Evolutionary conservation across 2,888 invertebrate species (phyloP), one percentile per base, ranked within the genome.

Genomic region (Drosophila parthenogenetica): DNA sequence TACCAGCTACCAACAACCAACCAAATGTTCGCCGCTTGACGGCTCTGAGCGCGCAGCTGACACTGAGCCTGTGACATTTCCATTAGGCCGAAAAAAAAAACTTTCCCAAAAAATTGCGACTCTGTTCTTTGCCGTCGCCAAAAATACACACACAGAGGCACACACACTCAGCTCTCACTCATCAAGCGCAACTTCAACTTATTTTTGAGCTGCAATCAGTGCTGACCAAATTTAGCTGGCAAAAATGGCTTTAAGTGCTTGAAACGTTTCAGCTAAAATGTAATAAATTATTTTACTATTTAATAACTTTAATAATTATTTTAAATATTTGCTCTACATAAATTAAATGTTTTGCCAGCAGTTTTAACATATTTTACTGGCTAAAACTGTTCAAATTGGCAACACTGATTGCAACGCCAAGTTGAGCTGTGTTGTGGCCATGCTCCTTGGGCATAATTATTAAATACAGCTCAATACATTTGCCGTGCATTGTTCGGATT

Each of bases 401-500:
- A 29, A 1, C 17, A 10, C 10, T 13, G 13, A 14, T 13, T 48
- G 32, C 25, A 5, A 19, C 37, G 14, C 16, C 37, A 40, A 22
- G 48, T n/a, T 35, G 35, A 32, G n/a, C 10, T n/a, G 25, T 39
- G 42, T 40, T 46, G 54, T 61, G 29, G 5, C 29, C 57, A 32
- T 39, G 69, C 67, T 48, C 64, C 62, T 69, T 60, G 78, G 76
- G 63, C 87, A 82, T 72, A 88, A 92, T 91, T 91, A 92, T 91
- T 89, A 92, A 91, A 91, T 90, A 90, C 91, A 91, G 90, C 91
- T 91, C 91, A 91, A 91, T 92, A 83, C 89, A 87, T 83, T 91
- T 89, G 88, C 91, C 79, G 90, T 82, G 88, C 90, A 91, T 91
- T 90, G 77, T 78, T 90, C 72, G 59, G 77, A 91, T 90, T 81